These are phyloP conservation scores for Cheilosia urbana DNA, from an alignment of 2,888 invertebrate species.

Conservation along the genomic window DNA sequence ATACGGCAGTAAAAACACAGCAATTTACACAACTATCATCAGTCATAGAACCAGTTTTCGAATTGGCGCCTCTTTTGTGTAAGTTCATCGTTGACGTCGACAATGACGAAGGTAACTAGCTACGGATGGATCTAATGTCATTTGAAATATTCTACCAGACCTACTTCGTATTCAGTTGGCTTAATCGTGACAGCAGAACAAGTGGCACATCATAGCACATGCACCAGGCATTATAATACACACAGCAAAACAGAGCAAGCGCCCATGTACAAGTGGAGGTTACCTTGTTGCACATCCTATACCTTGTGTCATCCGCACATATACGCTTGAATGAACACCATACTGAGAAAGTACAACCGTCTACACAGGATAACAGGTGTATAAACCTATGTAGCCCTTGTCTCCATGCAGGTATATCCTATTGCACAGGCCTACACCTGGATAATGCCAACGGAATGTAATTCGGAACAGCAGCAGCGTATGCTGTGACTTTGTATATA, in stretches of 20 bases:
- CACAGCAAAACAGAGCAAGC: background rate
- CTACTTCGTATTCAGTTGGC: constrained; percentile 44
- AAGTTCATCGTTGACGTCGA: constrained; percentile 49
- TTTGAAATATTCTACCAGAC: constrained; percentile 43
- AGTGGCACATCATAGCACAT: constrained; percentile 66
- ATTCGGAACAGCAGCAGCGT: constrained; percentile 52
- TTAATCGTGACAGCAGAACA: constrained; percentile 58
- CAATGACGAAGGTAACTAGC: constrained; percentile 54
- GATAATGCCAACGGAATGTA: constrained; percentile 43
- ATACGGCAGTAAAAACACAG: constrained; percentile 21
- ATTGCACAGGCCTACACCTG: constrained; percentile 25
- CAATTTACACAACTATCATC: constrained; percentile 58
- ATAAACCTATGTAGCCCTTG: constrained; percentile 37
- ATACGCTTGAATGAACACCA: constrained; percentile 60
- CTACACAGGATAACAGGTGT: constrained; percentile 68
- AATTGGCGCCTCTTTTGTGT: constrained; percentile 68
- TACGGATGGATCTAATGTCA: constrained; percentile 58
- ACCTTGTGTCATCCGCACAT: constrained; percentile 54
- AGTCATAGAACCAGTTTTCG: constrained; percentile 58
- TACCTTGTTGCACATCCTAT: constrained; percentile 52
- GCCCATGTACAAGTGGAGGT: background rate
- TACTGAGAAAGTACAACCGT: constrained; percentile 41
- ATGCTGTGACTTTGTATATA: constrained; percentile 18
- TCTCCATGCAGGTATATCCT: constrained; percentile 42
- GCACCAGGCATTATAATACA: constrained; percentile 1